Evolutionary conservation across 2,888 invertebrate species (phyloP), one percentile per base, ranked within the genome.

Genomic region (Pandemis corylana): DNA sequence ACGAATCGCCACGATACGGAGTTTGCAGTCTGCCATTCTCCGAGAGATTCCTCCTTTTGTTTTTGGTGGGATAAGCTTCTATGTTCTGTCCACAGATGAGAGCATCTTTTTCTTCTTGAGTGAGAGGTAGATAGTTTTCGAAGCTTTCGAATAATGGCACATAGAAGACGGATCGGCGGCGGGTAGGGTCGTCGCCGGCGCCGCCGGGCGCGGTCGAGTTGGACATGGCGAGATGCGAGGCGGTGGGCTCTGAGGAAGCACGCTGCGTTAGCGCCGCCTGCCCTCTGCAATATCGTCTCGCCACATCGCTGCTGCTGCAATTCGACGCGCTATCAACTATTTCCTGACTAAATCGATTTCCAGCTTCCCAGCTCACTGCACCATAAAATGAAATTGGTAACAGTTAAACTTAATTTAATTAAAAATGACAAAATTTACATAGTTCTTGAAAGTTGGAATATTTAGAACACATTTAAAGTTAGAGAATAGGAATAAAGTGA

Each of bases 121-220:
- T 91, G 72, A 95, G 92, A 42, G 95, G 95, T 66, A 95, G 90
- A 82, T 95, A 95, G 84, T 95, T 95, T 70, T 93, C 94, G 80
- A 95, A 95, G 81, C 95, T 95, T 79, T 95, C 95, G 76, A 95
- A 95, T 80, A 97, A 91, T 79, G 97, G 96, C 78, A 97, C 96
- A 90, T 97, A 97, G 90, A 97, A 97, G 79, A 97, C 96, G 67
- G 97, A 97, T 77, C 97, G 95, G 76, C 97, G 95, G 68, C 96
- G 94, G 77, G 94, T 86, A 84, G 53, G 41, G 42, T 20, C 67
- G 68, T 86, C 90, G 84, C 83, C 84, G 88, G 88, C 82, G 78
- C 84, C 82, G 83, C 87, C 88, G 75, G 90, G 87, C 76, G 91
- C 88, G 83, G 89, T 83, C 76, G 89, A 83, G 82, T 89, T 88